Evolutionary conservation across 2,797 vertebrate species (phyloP), one percentile per base, ranked within the genome.

Genomic region (Ceyx erithaca): DNA sequence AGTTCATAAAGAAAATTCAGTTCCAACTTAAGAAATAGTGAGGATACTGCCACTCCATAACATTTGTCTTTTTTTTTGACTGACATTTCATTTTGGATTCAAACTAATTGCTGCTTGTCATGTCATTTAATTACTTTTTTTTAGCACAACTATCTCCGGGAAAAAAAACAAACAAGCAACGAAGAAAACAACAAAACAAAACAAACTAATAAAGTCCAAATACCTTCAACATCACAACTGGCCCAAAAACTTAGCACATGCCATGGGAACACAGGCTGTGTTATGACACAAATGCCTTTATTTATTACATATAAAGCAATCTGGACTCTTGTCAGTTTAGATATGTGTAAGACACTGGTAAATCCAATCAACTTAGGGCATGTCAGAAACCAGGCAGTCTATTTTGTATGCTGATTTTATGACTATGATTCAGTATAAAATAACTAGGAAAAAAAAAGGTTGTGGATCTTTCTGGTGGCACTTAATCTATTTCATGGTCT

Each of bases 121-220:
- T 64, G 46, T 75, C 69, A 93, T 64, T 64, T 71, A 92, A 93
- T 82, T 70, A 54, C 33, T 37, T 75, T 87, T 94, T 92, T 85
- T 58, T 92, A 89, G 54, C 82, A 75, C 59, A 78, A 64, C n/a
- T 57, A 71, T 78, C 10, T 85, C 25, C 71, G 33, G 22, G 10
- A 12, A 49, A 75, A 40, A 1, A 0, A 12, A 4, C 12, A 48
- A 46, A 19, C 9, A 45, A 46, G 5, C 10, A 46, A 21, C 45
- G 22, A 46, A 46, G 19, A 20, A 46, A 46, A 46, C 21, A 23
- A 48, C 46, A 48, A 23, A 22, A 48, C 20, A 45, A 59, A 15
- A 6, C 49, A 46, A 30, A 80, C 5, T 25, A 54, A 61, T 48
- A 35, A 9, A 75, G 45, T 64, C 59, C 14, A 73, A 70, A 92